Evolutionary conservation across 2,888 invertebrate genomes (phyloP).

Genomic region (Anaspis maculata): DNA sequence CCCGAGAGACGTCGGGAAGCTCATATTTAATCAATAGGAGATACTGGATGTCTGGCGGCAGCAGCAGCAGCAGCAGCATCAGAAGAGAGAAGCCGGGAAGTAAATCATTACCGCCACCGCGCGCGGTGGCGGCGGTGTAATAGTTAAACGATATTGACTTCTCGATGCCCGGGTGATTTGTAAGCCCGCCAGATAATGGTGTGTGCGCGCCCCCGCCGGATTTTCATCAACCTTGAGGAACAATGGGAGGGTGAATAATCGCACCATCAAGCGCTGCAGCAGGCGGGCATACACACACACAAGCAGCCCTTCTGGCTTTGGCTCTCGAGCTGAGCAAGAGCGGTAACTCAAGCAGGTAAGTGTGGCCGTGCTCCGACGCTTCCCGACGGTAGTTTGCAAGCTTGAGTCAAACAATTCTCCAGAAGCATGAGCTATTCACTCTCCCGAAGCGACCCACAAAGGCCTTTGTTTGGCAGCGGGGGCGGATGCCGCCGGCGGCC

Average conservation of each 20-base stretch:
- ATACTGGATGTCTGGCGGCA: slow-evolving; percentile 33
- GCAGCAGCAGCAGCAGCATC: no score
- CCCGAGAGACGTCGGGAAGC: slow-evolving; percentile 26
- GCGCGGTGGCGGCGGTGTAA: slow-evolving; percentile 25
- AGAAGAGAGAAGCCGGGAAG: no score
- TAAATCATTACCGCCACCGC: slow-evolving; percentile 34
- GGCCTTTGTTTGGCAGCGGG: background rate
- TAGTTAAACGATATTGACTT: slow-evolving; percentile 39
- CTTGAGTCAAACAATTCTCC: slow-evolving; percentile 16
- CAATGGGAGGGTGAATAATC: slow-evolving; percentile 33
- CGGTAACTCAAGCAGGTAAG: slow-evolving; percentile 13
- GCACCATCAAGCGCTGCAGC: slow-evolving; percentile 26
- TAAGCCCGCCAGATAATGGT: slow-evolving; percentile 30
- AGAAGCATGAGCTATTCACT: slow-evolving; percentile 15
- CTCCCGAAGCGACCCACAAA: slow-evolving; percentile 3
- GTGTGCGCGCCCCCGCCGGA: slow-evolving; percentile 24
- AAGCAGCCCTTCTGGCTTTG: slow-evolving; percentile 17
- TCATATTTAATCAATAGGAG: slow-evolving; percentile 35
- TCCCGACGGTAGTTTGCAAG: slow-evolving; percentile 4
- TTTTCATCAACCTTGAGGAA: slow-evolving; percentile 32
- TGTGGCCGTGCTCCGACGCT: slow-evolving; percentile 6
- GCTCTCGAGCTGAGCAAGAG: no score
- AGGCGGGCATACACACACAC: no score
- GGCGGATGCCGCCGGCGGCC: no score
- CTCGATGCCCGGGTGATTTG: slow-evolving; percentile 32